Evolutionary conservation across 2,888 invertebrate genomes (phyloP), one percentile per base, ranked within the genome.

Genomic region (Shargacucullia verbasci): DNA sequence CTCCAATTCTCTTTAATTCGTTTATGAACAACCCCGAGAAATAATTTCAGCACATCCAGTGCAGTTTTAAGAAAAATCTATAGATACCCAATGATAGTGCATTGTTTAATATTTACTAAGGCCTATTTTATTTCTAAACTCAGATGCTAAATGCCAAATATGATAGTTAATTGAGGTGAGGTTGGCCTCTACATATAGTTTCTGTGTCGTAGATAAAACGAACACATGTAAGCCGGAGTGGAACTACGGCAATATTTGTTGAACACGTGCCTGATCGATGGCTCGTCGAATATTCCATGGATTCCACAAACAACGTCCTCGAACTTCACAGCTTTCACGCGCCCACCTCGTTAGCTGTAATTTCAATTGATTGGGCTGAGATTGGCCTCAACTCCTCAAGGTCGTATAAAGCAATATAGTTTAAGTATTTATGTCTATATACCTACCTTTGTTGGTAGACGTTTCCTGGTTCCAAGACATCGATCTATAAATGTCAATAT

Each of bases 221-320:
- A 48, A 49, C 31, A 45, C 43, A 70, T 38, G 14, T 38, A 38
- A 48, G 12, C 46, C 54, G 12, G 37, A 29, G 15, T 40, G 69
- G 65, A 73, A 73, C 62, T 78, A 40, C 61, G 76, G 78, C 78
- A 72, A 29, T 15, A 27, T 54, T 40, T 40, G 29, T 57, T 64
- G 15, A 0, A 6, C 20, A 20, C 79, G 81, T 45, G 25, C 44
- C 29, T 33, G 13, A 79, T 84, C 76, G 78, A 80, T 79, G 67
- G 59, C 38, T 79, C 69, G 63, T 81, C 74, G 82, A 86, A 80
- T 84, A 83, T 84, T 79, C 74, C 57, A 68, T 73, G 61, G 63
- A 57, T 65, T 60, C 68, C 48, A 74, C 68, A 73, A 76, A 73
- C 68, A 59, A 39, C 15, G 80, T 73, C 81, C 80, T 81, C 75